These are phyloP conservation scores for Geopemphigus sp. DNA, from an alignment of 1,140 invertebrate genomes.

Conservation along the genomic window DNA sequence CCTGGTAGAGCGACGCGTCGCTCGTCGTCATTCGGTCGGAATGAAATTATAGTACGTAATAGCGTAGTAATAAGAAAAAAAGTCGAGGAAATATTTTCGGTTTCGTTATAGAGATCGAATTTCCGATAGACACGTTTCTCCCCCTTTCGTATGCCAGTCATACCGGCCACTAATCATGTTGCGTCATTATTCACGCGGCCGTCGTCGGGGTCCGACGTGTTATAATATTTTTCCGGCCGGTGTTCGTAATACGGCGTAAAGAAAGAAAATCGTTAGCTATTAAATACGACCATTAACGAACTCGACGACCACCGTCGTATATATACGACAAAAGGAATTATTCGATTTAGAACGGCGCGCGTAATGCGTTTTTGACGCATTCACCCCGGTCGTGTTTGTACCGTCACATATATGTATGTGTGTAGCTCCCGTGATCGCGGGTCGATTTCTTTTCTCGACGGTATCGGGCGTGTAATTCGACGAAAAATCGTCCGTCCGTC, in stretches of 20 bases:
- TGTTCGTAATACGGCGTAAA: background rate
- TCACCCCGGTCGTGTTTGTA: no score
- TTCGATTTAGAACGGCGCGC: no score
- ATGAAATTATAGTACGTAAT: background rate
- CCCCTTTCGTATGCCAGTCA: no score
- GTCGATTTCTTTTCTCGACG: no score
- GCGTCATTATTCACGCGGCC: background rate
- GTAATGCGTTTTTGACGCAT: no score
- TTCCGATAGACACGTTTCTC: background rate
- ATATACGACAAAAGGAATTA: no score
- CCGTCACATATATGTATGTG: no score
- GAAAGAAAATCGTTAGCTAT: background rate
- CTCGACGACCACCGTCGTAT: background rate
- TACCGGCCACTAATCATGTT: conserved; percentile 8
- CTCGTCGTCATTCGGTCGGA: background rate
- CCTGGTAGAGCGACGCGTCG: no score
- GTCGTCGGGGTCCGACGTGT: background rate
- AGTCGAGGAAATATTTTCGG: conserved; percentile 13
- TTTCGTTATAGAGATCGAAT: background rate
- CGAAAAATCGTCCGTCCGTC: no score
- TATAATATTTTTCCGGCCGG: background rate
- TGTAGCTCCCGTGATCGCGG: no score
- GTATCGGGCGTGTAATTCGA: no score
- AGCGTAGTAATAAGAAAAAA: background rate
- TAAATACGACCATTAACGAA: background rate